Evolutionary conservation across 2,113 vertebrate species (phyloP).

Genomic region (Orcinus orca): DNA sequence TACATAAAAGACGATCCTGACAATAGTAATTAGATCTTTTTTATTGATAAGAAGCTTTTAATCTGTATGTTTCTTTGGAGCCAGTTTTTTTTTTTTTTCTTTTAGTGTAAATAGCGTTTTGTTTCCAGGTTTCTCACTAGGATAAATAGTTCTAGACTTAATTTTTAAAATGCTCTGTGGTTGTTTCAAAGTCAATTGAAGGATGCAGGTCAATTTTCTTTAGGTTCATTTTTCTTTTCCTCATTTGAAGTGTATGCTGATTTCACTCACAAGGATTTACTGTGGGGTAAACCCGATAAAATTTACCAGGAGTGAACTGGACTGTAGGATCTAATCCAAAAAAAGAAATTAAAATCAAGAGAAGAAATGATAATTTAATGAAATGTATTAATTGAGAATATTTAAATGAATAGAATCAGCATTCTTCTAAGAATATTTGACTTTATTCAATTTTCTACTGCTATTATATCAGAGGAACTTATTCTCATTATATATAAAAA

Average conservation of each 20-base stretch:
- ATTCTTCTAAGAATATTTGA: neutral
- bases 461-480: neutral
- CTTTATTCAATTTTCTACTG: neutral
- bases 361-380: neutral
- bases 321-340: neutral
- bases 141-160: conserved; percentile 29
- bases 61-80: conserved; percentile 32
- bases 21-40: conserved; percentile 65
- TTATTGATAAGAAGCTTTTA: conserved; percentile 59
- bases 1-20: conserved; percentile 48
- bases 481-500: neutral
- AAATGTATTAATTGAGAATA: neutral
- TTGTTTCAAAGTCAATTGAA: conserved; percentile 63
- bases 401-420: neutral
- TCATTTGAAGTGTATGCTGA: conserved; percentile 27
- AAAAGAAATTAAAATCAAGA: neutral
- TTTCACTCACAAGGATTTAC: conserved; percentile 28
- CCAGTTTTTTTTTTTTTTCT: neutral
- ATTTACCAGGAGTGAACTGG: neutral
- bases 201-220: conserved; percentile 52
- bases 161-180: conserved; percentile 44
- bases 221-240: conserved; percentile 57
- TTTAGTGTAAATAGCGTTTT: neutral
- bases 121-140: neutral
- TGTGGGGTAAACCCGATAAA: neutral